Evolutionary conservation across 1,140 invertebrate species (phyloP).

Genomic region (Dendrolimus kikuchii): DNA sequence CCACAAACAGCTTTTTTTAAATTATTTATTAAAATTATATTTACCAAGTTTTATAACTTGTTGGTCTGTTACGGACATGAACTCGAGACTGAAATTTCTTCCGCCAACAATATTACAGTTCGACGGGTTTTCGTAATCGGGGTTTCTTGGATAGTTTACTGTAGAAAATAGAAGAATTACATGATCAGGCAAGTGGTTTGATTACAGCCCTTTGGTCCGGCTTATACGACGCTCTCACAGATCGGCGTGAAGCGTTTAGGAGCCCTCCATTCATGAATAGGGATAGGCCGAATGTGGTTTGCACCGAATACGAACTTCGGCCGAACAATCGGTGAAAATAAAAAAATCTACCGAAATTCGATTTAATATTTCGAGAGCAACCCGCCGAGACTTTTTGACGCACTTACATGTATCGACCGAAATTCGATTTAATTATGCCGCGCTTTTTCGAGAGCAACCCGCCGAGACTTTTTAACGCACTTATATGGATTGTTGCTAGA

Average conservation of each 20-base stretch:
- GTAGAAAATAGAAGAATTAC: constrained; percentile 4
- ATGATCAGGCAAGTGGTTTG: too few relatives aligned
- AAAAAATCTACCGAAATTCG: not conserved
- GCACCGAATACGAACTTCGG: not conserved
- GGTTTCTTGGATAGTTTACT: constrained; percentile 51
- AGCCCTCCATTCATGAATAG: not conserved
- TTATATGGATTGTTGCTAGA: too few relatives aligned
- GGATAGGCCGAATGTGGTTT: not conserved
- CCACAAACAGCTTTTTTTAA: not conserved
- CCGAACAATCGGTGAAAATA: not conserved
- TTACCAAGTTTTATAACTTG: constrained; percentile 46
- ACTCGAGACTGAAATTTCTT: constrained; percentile 41
- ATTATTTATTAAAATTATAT: not conserved
- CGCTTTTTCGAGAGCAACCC: too few relatives aligned
- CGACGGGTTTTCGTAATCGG: constrained; percentile 47
- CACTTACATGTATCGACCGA: not conserved
- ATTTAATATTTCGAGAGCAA: not conserved
- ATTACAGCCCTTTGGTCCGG: too few relatives aligned
- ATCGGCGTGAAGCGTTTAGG: too few relatives aligned
- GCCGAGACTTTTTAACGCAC: too few relatives aligned
- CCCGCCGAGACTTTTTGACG: too few relatives aligned
- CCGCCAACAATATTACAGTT: constrained; percentile 42
- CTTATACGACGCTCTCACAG: too few relatives aligned
- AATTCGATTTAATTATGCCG: not conserved
- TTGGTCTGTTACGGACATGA: constrained; percentile 32